A percentile compares a stretch with the other conserved stretches of the same genome.
Conservation (phyloP, 2,113 vertebrate genomes). For the Apteryx owenii region DNA sequence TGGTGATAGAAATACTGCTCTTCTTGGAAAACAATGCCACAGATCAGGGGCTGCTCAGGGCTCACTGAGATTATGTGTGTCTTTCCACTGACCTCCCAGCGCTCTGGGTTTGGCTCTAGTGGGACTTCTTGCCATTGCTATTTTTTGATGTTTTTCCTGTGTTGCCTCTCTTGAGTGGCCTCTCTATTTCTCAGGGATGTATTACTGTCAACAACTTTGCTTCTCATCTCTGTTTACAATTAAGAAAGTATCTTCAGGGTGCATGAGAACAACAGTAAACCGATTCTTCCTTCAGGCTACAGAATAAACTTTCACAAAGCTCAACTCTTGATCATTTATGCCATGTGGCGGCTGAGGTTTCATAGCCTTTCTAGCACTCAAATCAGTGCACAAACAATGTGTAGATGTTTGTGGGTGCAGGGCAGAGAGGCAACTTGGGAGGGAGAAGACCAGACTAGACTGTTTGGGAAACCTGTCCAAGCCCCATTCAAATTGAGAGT, state of each 20-base stretch:
- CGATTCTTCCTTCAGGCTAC: background rate
- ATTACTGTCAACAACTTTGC: background rate
- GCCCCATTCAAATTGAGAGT: too few relatives aligned
- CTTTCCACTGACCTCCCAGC: too few relatives aligned
- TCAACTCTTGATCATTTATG: background rate
- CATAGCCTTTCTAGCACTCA: background rate
- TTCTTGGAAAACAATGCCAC: background rate
- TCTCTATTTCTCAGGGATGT: background rate
- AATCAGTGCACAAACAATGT: background rate
- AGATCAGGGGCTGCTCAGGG: too few relatives aligned
- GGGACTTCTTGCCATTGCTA: too few relatives aligned
- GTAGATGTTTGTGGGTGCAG: background rate
- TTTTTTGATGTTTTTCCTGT: too few relatives aligned
- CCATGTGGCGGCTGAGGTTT: background rate
- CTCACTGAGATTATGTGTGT: too few relatives aligned
- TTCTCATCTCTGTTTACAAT: background rate
- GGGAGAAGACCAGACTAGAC: background rate
- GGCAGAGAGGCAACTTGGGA: background rate
- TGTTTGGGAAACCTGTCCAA: background rate
- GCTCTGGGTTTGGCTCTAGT: too few relatives aligned
- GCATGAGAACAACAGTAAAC: background rate
- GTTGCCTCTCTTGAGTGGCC: too few relatives aligned
- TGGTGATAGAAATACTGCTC: background rate
- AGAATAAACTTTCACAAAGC: background rate
- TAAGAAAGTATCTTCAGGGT: background rate